Conservation (phyloP, 1,140 invertebrate species). For the Hyles vespertilio region DNA sequence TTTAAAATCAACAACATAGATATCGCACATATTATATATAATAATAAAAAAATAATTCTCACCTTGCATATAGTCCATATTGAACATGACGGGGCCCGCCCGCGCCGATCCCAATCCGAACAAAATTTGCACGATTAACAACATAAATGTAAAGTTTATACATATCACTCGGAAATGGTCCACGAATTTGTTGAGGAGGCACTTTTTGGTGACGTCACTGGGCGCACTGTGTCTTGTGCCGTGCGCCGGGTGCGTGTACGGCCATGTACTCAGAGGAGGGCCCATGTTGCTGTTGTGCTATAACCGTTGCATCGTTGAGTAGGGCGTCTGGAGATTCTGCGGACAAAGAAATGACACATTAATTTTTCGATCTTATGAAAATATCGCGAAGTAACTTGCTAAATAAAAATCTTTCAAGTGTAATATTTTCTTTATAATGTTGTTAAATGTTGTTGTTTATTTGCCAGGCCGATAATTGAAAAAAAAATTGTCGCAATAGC, state of each 20-base stretch:
- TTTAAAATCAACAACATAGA: too few relatives aligned
- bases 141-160: conserved; percentile 42
- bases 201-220: conserved; percentile 19
- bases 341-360: too few relatives aligned
- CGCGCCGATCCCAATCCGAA: conserved; percentile 39
- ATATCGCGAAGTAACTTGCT: too few relatives aligned
- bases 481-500: too few relatives aligned
- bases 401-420: too few relatives aligned
- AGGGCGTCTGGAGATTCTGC: too few relatives aligned
- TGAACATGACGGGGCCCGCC: conserved; percentile 56
- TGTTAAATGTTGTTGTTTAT: too few relatives aligned
- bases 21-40: too few relatives aligned
- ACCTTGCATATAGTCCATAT: conserved; percentile 65
- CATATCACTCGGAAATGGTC: conserved; percentile 38
- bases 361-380: too few relatives aligned
- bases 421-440: too few relatives aligned
- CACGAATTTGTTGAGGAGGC: conserved; percentile 26
- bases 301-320: conserved; percentile 19
- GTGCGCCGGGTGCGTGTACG: conserved; percentile 33
- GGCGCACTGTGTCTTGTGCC: conserved; percentile 17
- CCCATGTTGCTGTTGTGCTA: conserved; percentile 37
- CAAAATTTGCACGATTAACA: conserved; percentile 45
- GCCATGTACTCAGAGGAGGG: conserved; percentile 46
- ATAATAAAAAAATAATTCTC: conserved; percentile 13
- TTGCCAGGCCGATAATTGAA: too few relatives aligned